A percentile compares a stretch with the other conserved stretches of the same genome.
Evolutionary conservation across 2,888 invertebrate genomes (phyloP).

Genomic region (Nephrotoma guestfalica): DNA sequence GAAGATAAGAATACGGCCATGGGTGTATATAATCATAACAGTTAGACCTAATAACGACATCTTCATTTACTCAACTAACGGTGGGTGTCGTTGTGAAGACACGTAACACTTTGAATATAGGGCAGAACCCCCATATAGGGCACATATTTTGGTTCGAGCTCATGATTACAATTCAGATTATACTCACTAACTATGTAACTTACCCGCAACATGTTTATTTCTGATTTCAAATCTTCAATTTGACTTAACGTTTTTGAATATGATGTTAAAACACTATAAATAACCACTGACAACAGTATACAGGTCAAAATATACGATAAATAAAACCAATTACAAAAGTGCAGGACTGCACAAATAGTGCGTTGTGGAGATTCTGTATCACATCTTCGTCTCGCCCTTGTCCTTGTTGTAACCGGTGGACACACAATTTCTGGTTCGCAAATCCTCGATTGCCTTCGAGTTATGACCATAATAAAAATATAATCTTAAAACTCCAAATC

Average conservation of each 20-base stretch:
- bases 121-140: no score
- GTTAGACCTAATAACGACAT: no score
- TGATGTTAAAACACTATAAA: neutral
- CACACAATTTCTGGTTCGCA: neutral
- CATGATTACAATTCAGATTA: no score
- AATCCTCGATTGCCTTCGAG: neutral
- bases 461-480: neutral
- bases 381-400: neutral
- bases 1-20: neutral
- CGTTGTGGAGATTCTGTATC: neutral
- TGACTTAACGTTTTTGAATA: neutral
- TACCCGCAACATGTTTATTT: neutral
- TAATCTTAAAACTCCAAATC: neutral
- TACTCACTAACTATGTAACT: neutral
- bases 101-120: no score
- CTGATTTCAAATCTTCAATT: neutral
- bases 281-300: neutral
- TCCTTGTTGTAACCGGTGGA: neutral
- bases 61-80: no score
- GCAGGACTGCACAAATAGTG: no score
- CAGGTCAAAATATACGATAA: neutral
- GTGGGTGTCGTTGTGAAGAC: no score
- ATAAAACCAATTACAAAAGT: neutral
- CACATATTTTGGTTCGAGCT: no score
- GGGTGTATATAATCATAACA: no score